Percentiles rank a stretch among this genome's conserved stretches.
Evolutionary conservation across 23 tunicate species (phyloP).

Genomic region (Ciona savignyi): DNA sequence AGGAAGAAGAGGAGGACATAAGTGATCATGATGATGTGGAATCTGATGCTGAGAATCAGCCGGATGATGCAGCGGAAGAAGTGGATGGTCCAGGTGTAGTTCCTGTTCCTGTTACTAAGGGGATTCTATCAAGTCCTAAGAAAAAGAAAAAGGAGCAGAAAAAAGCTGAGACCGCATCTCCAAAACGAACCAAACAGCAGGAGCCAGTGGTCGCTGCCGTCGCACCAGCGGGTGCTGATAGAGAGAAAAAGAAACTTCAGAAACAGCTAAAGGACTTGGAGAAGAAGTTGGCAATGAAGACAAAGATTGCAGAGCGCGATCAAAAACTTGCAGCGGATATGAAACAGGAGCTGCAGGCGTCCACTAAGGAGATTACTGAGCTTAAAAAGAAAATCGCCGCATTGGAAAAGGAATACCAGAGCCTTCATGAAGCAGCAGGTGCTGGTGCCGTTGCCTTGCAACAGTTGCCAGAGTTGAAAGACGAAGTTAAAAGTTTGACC

Average conservation of each 20-base stretch:
- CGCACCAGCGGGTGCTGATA: conserved; percentile 7
- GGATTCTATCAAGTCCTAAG: background rate
- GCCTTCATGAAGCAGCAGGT: conserved; percentile 51
- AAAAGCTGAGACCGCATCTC: background rate
- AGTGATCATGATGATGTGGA: conserved; percentile 1
- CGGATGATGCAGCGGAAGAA: background rate
- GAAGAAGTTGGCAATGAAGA: conserved; percentile 59
- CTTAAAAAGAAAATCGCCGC: conserved; percentile 37
- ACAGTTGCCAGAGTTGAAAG: conserved; percentile 45
- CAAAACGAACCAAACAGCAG: conserved; percentile 24
- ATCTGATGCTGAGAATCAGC: conserved; percentile 1
- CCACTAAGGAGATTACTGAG: conserved; percentile 56
- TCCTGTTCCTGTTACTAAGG: background rate
- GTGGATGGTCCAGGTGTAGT: background rate
- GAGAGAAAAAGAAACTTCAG: conserved; percentile 34
- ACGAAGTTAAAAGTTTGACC: conserved; percentile 40
- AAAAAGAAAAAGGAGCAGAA: background rate
- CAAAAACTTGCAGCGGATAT: conserved; percentile 33
- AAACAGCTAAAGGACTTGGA: conserved; percentile 69
- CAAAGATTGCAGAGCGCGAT: conserved; percentile 36
- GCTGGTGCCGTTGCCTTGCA: conserved; percentile 63
- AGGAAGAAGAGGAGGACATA: conserved; percentile 3
- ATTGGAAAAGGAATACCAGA: conserved; percentile 43
- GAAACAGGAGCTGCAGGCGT: conserved; percentile 27
- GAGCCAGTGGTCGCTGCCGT: conserved; percentile 22